A percentile compares a stretch with the other conserved stretches of the same genome.
phyloP scores from a whole-genome alignment of 2,797 vertebrate species.

The Cercopithecus neglectus region DNA sequence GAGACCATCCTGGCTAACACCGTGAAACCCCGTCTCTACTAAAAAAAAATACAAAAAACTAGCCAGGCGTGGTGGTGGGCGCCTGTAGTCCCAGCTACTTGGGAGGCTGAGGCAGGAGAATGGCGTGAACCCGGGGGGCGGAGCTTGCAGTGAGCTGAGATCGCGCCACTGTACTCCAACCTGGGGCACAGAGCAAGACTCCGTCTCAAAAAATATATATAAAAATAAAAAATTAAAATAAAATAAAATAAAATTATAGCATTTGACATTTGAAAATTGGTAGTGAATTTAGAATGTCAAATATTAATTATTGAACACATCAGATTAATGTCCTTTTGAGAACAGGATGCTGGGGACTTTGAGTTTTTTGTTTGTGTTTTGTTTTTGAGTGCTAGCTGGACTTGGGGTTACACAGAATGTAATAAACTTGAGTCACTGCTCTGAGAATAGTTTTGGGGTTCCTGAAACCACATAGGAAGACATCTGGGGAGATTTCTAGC shows the following conservation, averaged over 20 bases:
- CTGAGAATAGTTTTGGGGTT: not conserved
- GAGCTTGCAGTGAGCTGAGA: not conserved
- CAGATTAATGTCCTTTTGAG: not conserved
- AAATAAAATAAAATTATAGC: not conserved
- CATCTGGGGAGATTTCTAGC: not conserved
- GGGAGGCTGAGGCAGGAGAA: not conserved
- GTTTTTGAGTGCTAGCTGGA: not conserved
- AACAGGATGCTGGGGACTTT: not conserved
- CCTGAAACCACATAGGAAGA: not conserved
- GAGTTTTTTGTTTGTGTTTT: not conserved
- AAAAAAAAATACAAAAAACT: not conserved
- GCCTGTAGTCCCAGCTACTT: not conserved
- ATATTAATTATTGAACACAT: not conserved
- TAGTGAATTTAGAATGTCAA: not conserved
- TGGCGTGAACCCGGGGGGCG: not conserved
- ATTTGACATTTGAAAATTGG: not conserved
- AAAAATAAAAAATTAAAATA: not conserved
- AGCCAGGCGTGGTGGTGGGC: not conserved
- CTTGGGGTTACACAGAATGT: not conserved
- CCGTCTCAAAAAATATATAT: not conserved
- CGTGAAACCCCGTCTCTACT: no score
- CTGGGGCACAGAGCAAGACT: not conserved
- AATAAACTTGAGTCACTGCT: not conserved
- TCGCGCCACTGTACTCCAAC: not conserved
- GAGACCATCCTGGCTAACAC: no score